A percentile compares a stretch with the other conserved stretches of the same genome.
phyloP scores from a whole-genome alignment of 2,113 vertebrate species.

The Syngnathus floridae region DNA sequence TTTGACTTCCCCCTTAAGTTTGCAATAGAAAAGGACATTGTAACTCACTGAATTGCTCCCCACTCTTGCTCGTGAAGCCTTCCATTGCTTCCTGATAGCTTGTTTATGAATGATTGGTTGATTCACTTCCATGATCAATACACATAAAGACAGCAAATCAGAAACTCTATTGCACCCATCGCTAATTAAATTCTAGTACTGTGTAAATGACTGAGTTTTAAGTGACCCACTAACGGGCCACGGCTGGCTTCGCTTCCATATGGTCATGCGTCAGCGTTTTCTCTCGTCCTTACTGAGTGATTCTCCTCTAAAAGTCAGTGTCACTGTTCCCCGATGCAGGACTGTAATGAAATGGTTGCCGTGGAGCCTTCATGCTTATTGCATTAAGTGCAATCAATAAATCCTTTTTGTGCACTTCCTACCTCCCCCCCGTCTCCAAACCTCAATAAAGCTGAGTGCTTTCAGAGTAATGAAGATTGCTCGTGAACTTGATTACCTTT shows the following conservation, averaged over 20 bases:
- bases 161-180: neutral
- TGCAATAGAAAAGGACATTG: too few species aligned
- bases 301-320: slow-evolving; percentile 22
- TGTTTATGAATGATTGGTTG: neutral
- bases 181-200: neutral
- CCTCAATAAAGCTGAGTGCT: slow-evolving; percentile 74
- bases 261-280: slow-evolving; percentile 11
- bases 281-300: slow-evolving; percentile 24
- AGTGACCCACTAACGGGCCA: slow-evolving; percentile 4
- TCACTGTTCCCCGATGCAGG: slow-evolving; percentile 2
- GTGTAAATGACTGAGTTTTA: slow-evolving; percentile 7
- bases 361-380: slow-evolving; percentile 71
- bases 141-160: neutral
- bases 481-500: slow-evolving; percentile 69
- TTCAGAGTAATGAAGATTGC: slow-evolving; percentile 72
- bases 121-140: neutral
- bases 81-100: neutral
- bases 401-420: slow-evolving; percentile 64
- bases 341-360: slow-evolving; percentile 66
- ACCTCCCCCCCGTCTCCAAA: slow-evolving; percentile 49
- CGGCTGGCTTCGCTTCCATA: neutral
- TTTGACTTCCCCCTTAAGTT: too few species aligned
- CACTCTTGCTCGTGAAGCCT: neutral
- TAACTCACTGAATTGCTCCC: neutral
- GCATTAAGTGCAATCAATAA: slow-evolving; percentile 79